Evolutionary conservation across 2,113 vertebrate species (phyloP), one percentile per base, ranked within the genome.

Genomic region (Channa maculata): DNA sequence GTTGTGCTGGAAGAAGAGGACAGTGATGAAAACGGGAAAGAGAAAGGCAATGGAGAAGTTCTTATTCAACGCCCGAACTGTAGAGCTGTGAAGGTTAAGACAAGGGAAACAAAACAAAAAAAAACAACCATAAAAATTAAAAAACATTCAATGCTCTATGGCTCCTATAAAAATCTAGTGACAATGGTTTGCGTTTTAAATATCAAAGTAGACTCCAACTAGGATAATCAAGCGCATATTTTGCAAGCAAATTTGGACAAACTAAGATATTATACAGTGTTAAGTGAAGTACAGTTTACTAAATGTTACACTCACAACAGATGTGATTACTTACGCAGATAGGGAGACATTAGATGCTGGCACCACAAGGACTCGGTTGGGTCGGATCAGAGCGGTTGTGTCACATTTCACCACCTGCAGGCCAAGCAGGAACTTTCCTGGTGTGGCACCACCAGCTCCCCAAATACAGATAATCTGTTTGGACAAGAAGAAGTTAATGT

Each of bases 31-130:
- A 1, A 97, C 95, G 48, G 97, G 97, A 71, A 98, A 98, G 88
- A 98, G 97, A 50, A 97, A 98, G 46, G 97, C 96, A 72, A 99
- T 98, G 86, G 97, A 98, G 92, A 99, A 96, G 93, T 99, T 98
- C 95, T 99, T 99, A 92, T 97, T 98, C 89, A 98, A 86, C 54
- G 97, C 96, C 89, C 97, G 94, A 77, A 98, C 95, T 8, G 96
- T 95, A 10, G 97, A 99, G 88, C 97, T 99, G 89, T 36, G 57
- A 39, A 38, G n/a, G 37, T 8, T 1, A 37, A 69, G 72, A 67
- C 8, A 38, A 49, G 33, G 71, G 70, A 54, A 0, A 50, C 2
- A 43, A 57, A 8, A 34, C 41, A 39, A 57, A 41, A 55, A 51
- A 41, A 2, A 2, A 24, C 24, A 24, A 24, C 24, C 24, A 1